These are phyloP conservation scores for pig (Sus scrofa) DNA, from an alignment of 2,113 vertebrate genomes.

Conservation along the genomic window DNA sequence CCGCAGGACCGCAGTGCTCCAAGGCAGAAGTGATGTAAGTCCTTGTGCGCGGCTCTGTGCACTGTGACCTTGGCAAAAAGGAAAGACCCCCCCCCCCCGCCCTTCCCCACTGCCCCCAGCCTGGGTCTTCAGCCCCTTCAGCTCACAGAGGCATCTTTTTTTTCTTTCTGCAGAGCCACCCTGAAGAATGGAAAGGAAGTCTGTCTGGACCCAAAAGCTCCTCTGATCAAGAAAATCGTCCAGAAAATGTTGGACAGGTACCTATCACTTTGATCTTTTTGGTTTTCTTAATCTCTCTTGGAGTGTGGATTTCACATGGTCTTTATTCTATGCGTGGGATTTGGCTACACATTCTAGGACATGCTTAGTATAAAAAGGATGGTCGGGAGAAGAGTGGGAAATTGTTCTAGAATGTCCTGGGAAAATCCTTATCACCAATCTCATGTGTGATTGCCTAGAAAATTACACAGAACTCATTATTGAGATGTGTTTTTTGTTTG, in stretches of 20 bases:
- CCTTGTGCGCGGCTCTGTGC: neutral
- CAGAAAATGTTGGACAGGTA: conserved; percentile 76
- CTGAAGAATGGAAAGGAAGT: conserved; percentile 62
- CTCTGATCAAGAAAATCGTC: conserved; percentile 70
- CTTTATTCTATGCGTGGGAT: neutral
- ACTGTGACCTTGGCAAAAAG: neutral
- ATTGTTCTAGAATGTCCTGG: neutral
- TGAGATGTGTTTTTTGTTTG: neutral
- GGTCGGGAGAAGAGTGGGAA: neutral
- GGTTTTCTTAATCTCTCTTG: neutral
- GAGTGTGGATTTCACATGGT: neutral
- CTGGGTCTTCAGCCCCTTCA: neutral
- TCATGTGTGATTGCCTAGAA: neutral
- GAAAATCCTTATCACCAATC: neutral
- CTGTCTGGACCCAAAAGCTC: conserved; percentile 80
- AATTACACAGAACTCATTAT: neutral
- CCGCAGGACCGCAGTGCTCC: conserved; percentile 64
- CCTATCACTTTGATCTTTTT: neutral
- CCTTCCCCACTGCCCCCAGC: neutral
- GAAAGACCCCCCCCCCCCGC: neutral
- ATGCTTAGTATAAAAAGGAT: neutral
- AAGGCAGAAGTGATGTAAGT: conserved; percentile 77
- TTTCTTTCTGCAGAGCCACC: conserved; percentile 69
- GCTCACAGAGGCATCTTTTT: accelerated
- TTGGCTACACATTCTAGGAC: neutral